Base-by-base conservation (phyloP, 2,797 vertebrate genomes). In the Cossypha polioptera region DNA sequence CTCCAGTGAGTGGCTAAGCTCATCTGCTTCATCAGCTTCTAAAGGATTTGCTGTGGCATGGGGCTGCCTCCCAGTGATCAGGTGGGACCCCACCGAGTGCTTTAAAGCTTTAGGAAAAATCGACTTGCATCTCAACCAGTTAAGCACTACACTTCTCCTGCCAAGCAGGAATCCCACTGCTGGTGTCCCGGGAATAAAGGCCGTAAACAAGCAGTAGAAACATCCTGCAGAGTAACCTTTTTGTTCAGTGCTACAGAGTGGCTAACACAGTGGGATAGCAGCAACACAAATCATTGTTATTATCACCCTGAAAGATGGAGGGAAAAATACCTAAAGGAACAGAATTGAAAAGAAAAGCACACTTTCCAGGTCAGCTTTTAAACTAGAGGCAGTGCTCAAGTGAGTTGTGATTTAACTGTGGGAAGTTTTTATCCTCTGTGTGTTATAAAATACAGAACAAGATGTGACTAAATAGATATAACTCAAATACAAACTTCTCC, bases 221-320 rank as follows among this genome's bases (percentile, higher is more conserved):
- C 4, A 9, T 88, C 91, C 66, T 69, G 76, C 76, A 86, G 93
- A 90, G 73, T 51, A 91, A 78, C 79, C 65, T 90, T 91, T 92
- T 75, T 83, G 59, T 66, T 92, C 90, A 51, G 51, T 35, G 58
- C 48, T 90, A 43, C 33, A 58, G 35, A 88, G 66, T 25, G 38
- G 62, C 76, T 88, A 77, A 83, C 65, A 0, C 93, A 95, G 95
- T 68, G 73, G 91, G 94, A 75, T 2, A 88, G 76, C 85, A 81
- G 82, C 54, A 92, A 88, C 77, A 95, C 87, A 95, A 88, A 94
- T 86, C 88, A 92, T 90, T 50, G 11, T 91, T 90, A 87, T 88
- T 91, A 90, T 68, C 51, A 66, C 79, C 62, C 69, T 78, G 58
- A 91, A 90, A 91, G 94, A 91, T 15, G 67, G 81, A 91, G 42